Base-by-base conservation (phyloP, 2,888 invertebrate genomes). In the Baccha elongata region DNA sequence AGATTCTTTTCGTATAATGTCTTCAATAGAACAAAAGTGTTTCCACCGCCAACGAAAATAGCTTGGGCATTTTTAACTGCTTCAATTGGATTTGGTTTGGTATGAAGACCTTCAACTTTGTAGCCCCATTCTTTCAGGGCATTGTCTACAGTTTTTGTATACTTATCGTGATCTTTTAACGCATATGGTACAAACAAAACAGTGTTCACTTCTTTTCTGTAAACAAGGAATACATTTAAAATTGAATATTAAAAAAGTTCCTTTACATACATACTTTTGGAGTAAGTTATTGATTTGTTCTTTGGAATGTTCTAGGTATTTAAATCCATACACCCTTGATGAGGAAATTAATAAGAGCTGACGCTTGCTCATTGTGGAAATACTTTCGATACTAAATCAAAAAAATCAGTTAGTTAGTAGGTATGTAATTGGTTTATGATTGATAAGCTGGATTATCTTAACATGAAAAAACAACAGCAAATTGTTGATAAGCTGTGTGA, bases 1-100 rank as follows among this genome's bases (percentile, higher is more conserved):
- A 96, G 90, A 69, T 94, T 78, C 40, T 93, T 90, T 23, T 95
- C 94, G 88, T 96, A 95, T 5, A 96, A 89, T 0, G 92, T 91
- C 88, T 94, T 94, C 21, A 96, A 88, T 17, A 96, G 91, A 15
- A 94, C 91, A 89, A 96, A 96, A 19, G 96, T 96, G 88, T 96
- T 96, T 48, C 96, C 96, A 53, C 96, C 96, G 7, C 96, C 96
- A 35, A 96, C 90, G 89, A 95, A 96, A 85, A 96, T 93, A 26
- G 94, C 94, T 90, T 95, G 92, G 0, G 95, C 94, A 19, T 91
- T 88, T 58, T 91, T 89, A 0, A 95, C 90, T 17, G 94, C 94
- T 67, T 91, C 88, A 4, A 90, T 87, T 13, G 93, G 93, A 88
- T 94, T 91, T 7, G 91, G 76, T 75, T 91, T 91, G 21, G 92